A percentile compares a stretch with the other conserved stretches of the same genome.
Evolutionary conservation across 2,113 vertebrate genomes (phyloP).

Genomic region (Meles meles): DNA sequence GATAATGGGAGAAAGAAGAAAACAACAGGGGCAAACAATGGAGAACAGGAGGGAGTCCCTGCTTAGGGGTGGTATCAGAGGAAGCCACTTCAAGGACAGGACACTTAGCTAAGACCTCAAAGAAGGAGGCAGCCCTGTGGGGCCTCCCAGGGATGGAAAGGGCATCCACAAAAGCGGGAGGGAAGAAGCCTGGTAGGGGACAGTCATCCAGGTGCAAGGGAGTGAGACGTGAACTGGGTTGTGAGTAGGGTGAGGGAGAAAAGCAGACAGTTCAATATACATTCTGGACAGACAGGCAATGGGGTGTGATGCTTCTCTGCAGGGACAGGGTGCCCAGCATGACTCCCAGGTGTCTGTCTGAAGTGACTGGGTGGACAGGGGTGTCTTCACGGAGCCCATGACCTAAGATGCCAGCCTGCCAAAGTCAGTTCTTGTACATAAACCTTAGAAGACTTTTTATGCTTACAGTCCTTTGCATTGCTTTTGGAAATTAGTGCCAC

Average conservation of each 20-base stretch:
- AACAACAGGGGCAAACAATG: background rate
- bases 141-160: background rate
- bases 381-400: background rate
- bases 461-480: background rate
- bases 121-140: background rate
- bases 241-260: background rate
- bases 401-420: background rate
- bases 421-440: background rate
- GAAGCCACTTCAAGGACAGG: background rate
- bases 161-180: background rate
- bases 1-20: background rate
- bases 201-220: background rate
- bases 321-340: fast-evolving
- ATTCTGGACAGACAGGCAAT: background rate
- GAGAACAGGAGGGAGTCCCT: background rate
- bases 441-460: background rate
- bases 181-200: background rate
- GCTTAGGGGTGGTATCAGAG: background rate
- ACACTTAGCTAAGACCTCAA: background rate
- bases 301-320: fast-evolving
- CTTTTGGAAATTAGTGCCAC: background rate
- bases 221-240: background rate
- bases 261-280: background rate
- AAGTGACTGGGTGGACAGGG: background rate
- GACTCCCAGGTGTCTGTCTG: background rate